Conservation (phyloP, 2,888 invertebrate genomes). For the Eupithecia dodoneata region DNA sequence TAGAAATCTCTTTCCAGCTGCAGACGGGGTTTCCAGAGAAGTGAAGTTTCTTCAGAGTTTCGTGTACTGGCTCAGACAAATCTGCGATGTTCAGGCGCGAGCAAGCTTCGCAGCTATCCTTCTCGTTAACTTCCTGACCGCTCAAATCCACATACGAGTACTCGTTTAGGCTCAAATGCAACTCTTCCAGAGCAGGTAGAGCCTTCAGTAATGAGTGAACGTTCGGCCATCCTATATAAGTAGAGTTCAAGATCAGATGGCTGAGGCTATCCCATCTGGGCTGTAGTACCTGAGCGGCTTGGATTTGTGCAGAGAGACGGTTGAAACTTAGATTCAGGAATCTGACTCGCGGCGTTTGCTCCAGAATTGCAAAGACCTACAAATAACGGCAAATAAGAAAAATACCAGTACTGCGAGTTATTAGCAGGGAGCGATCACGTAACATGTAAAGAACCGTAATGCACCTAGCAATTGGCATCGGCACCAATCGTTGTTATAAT, state of each 20-base stretch:
- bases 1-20: constrained; percentile 92
- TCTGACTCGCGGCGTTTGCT: constrained; percentile 94
- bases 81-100: constrained; percentile 69
- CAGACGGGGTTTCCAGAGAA: constrained; percentile 95
- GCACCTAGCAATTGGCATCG: constrained; percentile 49
- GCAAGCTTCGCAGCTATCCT: constrained; percentile 72
- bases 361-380: constrained; percentile 92
- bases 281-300: constrained; percentile 78
- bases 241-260: constrained; percentile 94
- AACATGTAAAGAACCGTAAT: constrained; percentile 47
- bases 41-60: constrained; percentile 90
- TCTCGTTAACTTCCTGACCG: constrained; percentile 68
- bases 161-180: constrained; percentile 96
- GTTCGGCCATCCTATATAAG: constrained; percentile 93
- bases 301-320: constrained; percentile 88
- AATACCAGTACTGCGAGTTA: constrained; percentile 23
- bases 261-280: constrained; percentile 86
- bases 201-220: constrained; percentile 90
- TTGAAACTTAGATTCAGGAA: constrained; percentile 97
- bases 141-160: constrained; percentile 90
- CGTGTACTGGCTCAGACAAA: constrained; percentile 81
- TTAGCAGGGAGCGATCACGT: constrained; percentile 45
- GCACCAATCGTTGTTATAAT: constrained; percentile 46
- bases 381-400: constrained; percentile 41
- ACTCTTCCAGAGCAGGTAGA: constrained; percentile 92